Evolutionary conservation across 2,797 vertebrate species (phyloP).

Genomic region (Pygocentrus nattereri): DNA sequence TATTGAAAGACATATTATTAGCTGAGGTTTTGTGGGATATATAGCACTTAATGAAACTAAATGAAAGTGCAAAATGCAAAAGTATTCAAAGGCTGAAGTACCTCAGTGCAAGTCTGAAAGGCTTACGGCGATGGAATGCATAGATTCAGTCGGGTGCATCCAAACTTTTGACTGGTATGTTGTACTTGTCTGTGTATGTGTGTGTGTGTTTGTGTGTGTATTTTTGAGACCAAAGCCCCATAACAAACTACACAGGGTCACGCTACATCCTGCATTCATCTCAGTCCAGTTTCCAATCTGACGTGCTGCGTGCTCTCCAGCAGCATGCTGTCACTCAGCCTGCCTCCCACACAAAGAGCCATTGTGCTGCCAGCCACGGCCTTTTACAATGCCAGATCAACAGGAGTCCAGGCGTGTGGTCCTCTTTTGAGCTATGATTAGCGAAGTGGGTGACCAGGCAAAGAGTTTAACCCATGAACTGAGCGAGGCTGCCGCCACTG

Average conservation of each 20-base stretch:
- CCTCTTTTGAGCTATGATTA: slow-evolving; percentile 77
- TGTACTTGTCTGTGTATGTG: not conserved
- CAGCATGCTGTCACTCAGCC: slow-evolving; percentile 62
- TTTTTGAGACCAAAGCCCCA: not conserved
- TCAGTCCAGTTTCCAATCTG: slow-evolving; percentile 56
- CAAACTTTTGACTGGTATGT: not conserved
- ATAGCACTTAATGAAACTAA: too few species aligned
- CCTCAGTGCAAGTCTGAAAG: too few species aligned
- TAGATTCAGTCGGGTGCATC: too few species aligned
- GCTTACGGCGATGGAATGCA: too few species aligned
- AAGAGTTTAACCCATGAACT: slow-evolving; percentile 39
- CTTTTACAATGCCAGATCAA: slow-evolving; percentile 68
- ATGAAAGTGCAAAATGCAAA: too few species aligned
- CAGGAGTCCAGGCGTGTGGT: slow-evolving; percentile 65
- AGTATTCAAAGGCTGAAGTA: too few species aligned
- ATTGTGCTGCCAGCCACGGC: slow-evolving; percentile 53
- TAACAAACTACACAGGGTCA: slow-evolving; percentile 19
- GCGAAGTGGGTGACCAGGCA: slow-evolving; percentile 45
- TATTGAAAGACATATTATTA: too few species aligned
- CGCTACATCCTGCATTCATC: slow-evolving; percentile 33
- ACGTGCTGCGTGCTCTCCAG: slow-evolving; percentile 63
- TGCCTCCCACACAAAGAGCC: slow-evolving; percentile 68
- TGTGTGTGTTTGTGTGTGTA: not conserved
- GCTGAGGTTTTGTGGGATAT: too few species aligned
- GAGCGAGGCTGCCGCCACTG: slow-evolving; percentile 14